A percentile compares a stretch with the other conserved stretches of the same genome.
Conservation (phyloP, 2,797 vertebrate species). For the Agapornis canus region DNA sequence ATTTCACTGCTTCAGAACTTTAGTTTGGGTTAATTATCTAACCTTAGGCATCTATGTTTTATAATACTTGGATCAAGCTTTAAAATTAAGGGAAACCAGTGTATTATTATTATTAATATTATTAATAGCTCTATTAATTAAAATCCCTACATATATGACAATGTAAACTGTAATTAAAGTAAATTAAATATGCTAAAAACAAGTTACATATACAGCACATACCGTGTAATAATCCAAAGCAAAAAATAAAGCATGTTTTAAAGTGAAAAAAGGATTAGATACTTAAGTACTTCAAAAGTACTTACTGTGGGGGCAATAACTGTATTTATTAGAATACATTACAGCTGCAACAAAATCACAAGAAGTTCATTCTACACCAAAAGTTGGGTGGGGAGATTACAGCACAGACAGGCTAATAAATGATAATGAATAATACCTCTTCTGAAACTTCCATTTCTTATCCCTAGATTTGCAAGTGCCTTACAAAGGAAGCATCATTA, state of each 20-base stretch:
- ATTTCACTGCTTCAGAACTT: not conserved
- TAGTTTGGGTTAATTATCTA: not conserved
- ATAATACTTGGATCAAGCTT: not conserved
- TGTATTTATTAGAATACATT: not conserved
- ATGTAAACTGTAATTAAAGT: not conserved
- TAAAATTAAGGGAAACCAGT: not conserved
- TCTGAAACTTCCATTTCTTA: constrained; percentile 27
- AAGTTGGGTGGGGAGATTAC: not conserved
- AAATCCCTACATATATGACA: not conserved
- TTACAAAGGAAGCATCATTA: constrained; percentile 9
- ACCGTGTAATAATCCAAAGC: not conserved
- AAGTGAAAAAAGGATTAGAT: not conserved
- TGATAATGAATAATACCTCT: not conserved
- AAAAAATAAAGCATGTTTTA: not conserved
- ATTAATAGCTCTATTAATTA: not conserved
- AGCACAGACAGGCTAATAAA: not conserved
- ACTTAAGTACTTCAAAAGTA: not conserved
- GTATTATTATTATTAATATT: not conserved
- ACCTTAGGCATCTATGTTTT: not conserved
- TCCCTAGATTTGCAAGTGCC: not conserved
- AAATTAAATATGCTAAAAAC: not conserved
- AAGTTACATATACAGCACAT: not conserved
- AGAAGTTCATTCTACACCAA: not conserved
- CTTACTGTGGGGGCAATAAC: not conserved
- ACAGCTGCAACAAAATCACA: not conserved